Evolutionary conservation across 2,888 invertebrate genomes (phyloP).

Genomic region (Drosophila infuscata): DNA sequence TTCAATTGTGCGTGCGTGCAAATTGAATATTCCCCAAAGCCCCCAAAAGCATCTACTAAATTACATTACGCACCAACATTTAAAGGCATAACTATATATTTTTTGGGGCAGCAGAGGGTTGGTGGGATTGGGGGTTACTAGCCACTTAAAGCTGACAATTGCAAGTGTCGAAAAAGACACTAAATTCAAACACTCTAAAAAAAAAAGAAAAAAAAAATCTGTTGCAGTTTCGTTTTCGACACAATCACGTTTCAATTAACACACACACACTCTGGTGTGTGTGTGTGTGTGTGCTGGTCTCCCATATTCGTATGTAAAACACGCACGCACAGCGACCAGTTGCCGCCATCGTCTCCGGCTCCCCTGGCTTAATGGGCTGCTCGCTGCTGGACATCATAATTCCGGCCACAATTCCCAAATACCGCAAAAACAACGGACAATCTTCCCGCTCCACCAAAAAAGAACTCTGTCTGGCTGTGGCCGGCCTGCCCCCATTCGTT

Average conservation of each 20-base stretch:
- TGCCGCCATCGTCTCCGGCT: not conserved
- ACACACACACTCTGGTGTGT: slow-evolving; percentile 48
- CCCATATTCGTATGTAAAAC: slow-evolving; percentile 76
- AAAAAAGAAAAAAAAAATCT: slow-evolving; percentile 10
- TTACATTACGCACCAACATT: slow-evolving; percentile 72
- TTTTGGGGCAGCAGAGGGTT: not conserved
- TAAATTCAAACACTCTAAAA: slow-evolving; percentile 16
- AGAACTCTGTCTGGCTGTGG: slow-evolving; percentile 39
- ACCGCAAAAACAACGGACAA: slow-evolving; percentile 72
- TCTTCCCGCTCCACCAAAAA: slow-evolving; percentile 8
- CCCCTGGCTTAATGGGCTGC: slow-evolving; percentile 58
- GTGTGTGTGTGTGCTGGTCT: not conserved
- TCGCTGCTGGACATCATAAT: slow-evolving; percentile 70
- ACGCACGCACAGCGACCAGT: slow-evolving; percentile 65
- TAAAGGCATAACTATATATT: slow-evolving; percentile 55
- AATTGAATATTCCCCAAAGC: slow-evolving; percentile 83
- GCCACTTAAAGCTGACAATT: slow-evolving; percentile 42
- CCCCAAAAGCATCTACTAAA: slow-evolving; percentile 79
- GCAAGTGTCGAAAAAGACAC: slow-evolving; percentile 68
- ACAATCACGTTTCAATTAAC: slow-evolving; percentile 79
- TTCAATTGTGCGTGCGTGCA: slow-evolving; percentile 83
- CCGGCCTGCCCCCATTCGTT: slow-evolving; percentile 17
- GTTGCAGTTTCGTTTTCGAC: slow-evolving; percentile 33
- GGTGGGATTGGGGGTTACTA: not conserved
- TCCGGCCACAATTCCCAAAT: slow-evolving; percentile 78